Base-by-base conservation (phyloP, 2,113 vertebrate species). In the Neomonachus schauinslandi region DNA sequence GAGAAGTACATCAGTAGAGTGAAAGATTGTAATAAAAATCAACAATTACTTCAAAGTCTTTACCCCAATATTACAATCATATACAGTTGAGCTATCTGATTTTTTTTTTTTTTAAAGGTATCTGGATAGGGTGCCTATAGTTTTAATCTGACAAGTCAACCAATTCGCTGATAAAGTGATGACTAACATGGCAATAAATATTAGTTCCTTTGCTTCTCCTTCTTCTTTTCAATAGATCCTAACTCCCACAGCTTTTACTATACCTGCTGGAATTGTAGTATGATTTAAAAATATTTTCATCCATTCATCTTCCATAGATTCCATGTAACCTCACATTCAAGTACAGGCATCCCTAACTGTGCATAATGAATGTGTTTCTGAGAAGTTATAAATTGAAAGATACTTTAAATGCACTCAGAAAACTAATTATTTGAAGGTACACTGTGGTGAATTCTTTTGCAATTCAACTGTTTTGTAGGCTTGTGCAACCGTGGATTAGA, bases 341-440 rank as follows among this genome's bases (percentile, higher is more conserved):
- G 19, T 14, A 5, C 7, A 79, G 3, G 33, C 9, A 13, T 89
- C 49, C 42, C n/a, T 80, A 67, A 67, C 8, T 93, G 67, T 93
- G 49, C 22, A 1, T 83, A 57, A 67, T 10, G 80, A 79, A 55
- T 89, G 11, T 39, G 59, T 12, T 79, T 91, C 82, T 89, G 53
- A 49, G 53, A 93, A 90, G 26, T 77, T 76, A n/a, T 24, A 69
- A 86, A 57, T 31, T 33, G 18, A 89, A 80, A 84, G 24, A 21
- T 55, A 79, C 85, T 92, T 94, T 18, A 74, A 95, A 76, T 93
- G 26, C 36, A 69, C 63, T n/a, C 15, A 87, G 82, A 57, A 89
- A 97, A 69, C 59, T 36, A 36, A 76, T 74, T 88, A 83, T 76
- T 77, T 95, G 79, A 94, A 97, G 76, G 53, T 53, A 57, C 9